A percentile compares a stretch with the other conserved stretches of the same genome.
Conservation (phyloP, 2,797 vertebrate genomes). For the Uromys caudimaculatus region DNA sequence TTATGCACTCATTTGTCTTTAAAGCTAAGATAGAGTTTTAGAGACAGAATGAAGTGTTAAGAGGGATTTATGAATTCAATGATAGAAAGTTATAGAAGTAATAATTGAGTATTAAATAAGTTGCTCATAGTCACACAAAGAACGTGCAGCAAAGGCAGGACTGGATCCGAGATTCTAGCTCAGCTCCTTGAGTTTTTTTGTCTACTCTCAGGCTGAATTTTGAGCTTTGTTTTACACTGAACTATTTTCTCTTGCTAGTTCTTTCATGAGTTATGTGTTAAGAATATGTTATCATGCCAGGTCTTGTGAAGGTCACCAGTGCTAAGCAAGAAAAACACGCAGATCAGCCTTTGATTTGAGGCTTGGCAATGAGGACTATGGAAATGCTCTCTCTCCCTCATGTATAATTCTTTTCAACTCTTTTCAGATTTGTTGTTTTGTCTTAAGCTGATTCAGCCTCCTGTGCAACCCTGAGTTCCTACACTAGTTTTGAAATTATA, state of each 20-base stretch:
- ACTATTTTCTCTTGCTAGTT: neutral
- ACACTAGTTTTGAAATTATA: constrained; percentile 72
- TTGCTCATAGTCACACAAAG: constrained; percentile 20
- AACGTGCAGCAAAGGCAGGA: neutral
- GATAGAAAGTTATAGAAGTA: constrained; percentile 1
- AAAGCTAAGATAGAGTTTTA: constrained; percentile 35
- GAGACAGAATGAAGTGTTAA: constrained; percentile 19
- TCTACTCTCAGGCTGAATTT: neutral
- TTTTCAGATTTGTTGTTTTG: constrained; percentile 69
- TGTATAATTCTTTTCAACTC: neutral
- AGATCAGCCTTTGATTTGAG: constrained; percentile 34
- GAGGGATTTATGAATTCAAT: constrained; percentile 1
- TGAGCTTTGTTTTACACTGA: neutral
- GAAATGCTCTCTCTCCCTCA: constrained; percentile 48
- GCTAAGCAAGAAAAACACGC: neutral
- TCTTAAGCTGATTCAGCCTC: constrained; percentile 63
- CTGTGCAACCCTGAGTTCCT: constrained; percentile 46
- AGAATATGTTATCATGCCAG: neutral
- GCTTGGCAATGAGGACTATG: neutral
- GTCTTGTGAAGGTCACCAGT: neutral
- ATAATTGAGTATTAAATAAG: constrained; percentile 44
- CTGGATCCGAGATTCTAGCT: neutral
- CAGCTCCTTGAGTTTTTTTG: neutral
- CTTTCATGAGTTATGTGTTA: neutral
- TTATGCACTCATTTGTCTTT: constrained; percentile 40